Percentiles rank a stretch among this genome's conserved stretches.
These are phyloP conservation scores for Suncus etruscus DNA, from an alignment of 2,113 vertebrate species.

Conservation along the genomic window DNA sequence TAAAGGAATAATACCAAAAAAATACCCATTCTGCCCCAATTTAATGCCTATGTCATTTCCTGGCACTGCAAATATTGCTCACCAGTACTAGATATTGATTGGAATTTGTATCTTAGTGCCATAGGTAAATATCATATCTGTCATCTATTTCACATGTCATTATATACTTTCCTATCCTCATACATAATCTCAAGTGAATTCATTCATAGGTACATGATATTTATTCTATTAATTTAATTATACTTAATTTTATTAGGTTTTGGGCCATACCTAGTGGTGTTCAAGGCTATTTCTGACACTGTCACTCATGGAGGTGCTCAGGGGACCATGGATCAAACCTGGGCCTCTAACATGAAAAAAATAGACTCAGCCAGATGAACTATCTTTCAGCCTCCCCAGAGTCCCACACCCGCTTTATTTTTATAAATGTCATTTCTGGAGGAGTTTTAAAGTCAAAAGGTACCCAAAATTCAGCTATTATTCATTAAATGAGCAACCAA, in stretches of 20 bases:
- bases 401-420: not conserved
- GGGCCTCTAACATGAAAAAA: too few species aligned
- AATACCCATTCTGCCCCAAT: not conserved
- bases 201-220: not conserved
- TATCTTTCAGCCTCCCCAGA: too few species aligned
- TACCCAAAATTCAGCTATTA: constrained; percentile 27
- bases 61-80: constrained; percentile 18
- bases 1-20: not conserved
- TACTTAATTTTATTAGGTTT: too few species aligned
- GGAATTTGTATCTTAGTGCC: constrained; percentile 55
- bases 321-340: too few species aligned
- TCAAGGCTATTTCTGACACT: too few species aligned
- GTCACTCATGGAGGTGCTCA: too few species aligned
- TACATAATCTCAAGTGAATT: not conserved
- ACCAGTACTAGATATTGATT: not conserved
- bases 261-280: too few species aligned
- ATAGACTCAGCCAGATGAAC: too few species aligned
- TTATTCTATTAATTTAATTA: not conserved
- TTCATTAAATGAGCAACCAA: not conserved
- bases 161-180: not conserved
- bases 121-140: constrained; percentile 9
- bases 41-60: constrained; percentile 20
- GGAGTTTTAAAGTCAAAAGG: constrained; percentile 9
- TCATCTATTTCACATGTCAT: not conserved
- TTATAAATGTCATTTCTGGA: constrained; percentile 28